These are phyloP conservation scores for Microplitis manilae DNA, from an alignment of 2,888 invertebrate genomes.

Conservation along the genomic window DNA sequence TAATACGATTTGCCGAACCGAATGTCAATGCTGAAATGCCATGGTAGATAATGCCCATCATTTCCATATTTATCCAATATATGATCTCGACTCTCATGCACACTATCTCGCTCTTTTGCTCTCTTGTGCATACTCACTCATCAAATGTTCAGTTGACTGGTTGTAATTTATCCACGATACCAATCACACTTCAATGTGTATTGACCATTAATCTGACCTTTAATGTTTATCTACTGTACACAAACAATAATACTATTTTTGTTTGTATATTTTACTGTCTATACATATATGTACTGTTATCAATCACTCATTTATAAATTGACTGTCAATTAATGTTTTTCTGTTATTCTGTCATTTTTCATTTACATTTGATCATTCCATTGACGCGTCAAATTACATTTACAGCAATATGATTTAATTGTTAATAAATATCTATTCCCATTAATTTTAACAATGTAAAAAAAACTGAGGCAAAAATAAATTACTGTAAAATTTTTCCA, in stretches of 20 bases:
- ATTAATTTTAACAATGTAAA: no score
- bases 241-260: background rate
- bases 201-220: background rate
- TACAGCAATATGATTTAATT: background rate
- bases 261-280: background rate
- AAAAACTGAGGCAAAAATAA: no score
- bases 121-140: background rate
- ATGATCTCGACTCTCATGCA: slow-evolving; percentile 2
- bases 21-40: slow-evolving; percentile 16
- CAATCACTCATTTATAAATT: background rate
- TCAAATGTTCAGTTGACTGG: slow-evolving; percentile 15
- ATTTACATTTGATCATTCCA: background rate
- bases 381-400: background rate
- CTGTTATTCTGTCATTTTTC: background rate
- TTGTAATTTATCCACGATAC: slow-evolving; percentile 5
- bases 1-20: slow-evolving; percentile 42
- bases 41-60: slow-evolving; percentile 21
- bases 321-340: background rate
- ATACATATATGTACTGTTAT: background rate
- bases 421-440: background rate
- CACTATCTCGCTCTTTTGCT: background rate
- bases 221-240: slow-evolving; percentile 1
- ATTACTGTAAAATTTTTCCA: no score
- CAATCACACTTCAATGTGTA: background rate
- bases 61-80: slow-evolving; percentile 43